Conservation (phyloP, 2,113 vertebrate species). For the Mungos mungo region DNA sequence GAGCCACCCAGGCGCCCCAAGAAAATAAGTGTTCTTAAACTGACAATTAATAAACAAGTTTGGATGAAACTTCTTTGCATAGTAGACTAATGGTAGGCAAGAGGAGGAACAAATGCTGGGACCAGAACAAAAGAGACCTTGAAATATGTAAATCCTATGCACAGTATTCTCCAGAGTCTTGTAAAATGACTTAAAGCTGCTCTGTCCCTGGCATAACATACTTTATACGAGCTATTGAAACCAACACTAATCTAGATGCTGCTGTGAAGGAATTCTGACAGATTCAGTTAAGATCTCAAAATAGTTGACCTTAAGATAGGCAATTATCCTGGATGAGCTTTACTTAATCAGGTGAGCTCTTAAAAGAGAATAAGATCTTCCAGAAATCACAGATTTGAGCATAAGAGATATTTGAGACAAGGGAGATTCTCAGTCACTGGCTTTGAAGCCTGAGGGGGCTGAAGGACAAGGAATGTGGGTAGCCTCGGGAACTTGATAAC, state of each 20-base stretch:
- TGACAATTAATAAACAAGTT: background rate
- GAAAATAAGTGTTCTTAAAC: background rate
- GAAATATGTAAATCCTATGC: background rate
- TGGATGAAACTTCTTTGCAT: background rate
- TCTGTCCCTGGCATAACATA: background rate
- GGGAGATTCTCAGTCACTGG: background rate
- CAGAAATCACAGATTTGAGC: background rate
- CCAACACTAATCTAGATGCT: background rate
- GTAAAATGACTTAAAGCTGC: background rate
- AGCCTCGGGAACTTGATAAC: background rate
- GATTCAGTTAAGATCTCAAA: background rate
- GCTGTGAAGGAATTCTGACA: background rate
- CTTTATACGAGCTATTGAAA: background rate
- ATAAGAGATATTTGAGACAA: background rate
- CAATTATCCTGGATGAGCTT: background rate
- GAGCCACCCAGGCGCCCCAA: no score
- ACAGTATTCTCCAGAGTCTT: background rate
- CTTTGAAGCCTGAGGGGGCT: background rate
- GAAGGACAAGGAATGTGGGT: background rate
- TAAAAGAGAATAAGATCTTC: background rate
- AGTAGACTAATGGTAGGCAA: background rate
- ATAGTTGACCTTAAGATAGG: background rate
- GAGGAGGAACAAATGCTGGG: background rate
- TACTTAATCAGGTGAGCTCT: background rate
- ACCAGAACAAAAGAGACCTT: background rate